These are phyloP conservation scores for Epinephelus cyanopodus DNA, from an alignment of 2,113 vertebrate genomes.

Conservation along the genomic window DNA sequence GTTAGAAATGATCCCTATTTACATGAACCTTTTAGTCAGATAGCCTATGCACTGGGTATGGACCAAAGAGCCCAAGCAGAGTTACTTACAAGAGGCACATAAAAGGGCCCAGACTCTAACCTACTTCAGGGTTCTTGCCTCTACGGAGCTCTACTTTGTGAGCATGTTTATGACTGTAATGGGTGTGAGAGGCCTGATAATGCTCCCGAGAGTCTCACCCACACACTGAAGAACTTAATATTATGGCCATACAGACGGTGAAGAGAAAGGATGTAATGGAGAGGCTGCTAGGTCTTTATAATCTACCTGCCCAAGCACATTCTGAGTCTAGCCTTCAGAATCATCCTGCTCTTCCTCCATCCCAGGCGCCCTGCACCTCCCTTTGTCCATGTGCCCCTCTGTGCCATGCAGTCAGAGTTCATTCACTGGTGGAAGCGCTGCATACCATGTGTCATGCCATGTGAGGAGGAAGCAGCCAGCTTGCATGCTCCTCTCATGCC, in stretches of 20 bases:
- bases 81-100: conserved; percentile 42
- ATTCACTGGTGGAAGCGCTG: not conserved
- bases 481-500: conserved; percentile 26
- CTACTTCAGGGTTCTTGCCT: conserved; percentile 29
- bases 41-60: not conserved
- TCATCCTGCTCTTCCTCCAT: not conserved
- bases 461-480: conserved; percentile 29
- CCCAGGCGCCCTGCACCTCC: not conserved
- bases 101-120: conserved; percentile 23
- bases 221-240: conserved; percentile 41
- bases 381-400: not conserved
- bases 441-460: conserved; percentile 35
- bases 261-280: conserved; percentile 43
- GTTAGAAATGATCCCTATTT: conserved; percentile 25
- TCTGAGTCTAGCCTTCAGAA: not conserved
- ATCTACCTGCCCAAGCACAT: conserved; percentile 25
- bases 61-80: conserved; percentile 30
- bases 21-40: conserved; percentile 18
- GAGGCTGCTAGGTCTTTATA: conserved; percentile 26
- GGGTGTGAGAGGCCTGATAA: conserved; percentile 50
- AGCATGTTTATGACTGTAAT: conserved; percentile 59
- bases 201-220: conserved; percentile 38
- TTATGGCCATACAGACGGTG: conserved; percentile 38
- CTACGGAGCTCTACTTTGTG: conserved; percentile 48
- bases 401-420: not conserved